phyloP scores from a whole-genome alignment of 2,113 vertebrate genomes.

The Sitta europaea region DNA sequence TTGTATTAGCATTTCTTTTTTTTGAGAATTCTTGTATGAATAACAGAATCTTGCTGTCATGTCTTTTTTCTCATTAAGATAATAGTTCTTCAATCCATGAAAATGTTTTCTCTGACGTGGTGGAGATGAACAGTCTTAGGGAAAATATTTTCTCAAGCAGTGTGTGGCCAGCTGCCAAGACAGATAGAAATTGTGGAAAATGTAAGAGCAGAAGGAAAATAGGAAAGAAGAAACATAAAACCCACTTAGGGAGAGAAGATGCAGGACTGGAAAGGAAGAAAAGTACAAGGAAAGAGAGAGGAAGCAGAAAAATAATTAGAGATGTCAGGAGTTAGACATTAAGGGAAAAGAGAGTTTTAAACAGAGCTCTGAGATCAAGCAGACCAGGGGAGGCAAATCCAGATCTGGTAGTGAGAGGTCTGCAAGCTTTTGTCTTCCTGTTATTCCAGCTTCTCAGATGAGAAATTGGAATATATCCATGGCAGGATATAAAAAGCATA shows the following conservation, averaged over 20 bases:
- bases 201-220: neutral
- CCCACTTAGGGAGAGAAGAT: neutral
- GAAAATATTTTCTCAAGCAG: constrained; percentile 40
- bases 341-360: neutral
- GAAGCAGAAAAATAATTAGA: neutral
- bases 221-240: neutral
- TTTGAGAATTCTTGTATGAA: neutral
- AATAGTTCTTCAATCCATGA: neutral
- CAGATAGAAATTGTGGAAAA: neutral
- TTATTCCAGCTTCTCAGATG: neutral
- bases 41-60: neutral
- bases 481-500: constrained; percentile 19
- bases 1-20: neutral
- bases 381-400: neutral
- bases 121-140: neutral
- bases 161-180: neutral
- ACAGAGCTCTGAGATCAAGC: neutral
- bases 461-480: neutral
- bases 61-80: neutral
- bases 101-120: neutral
- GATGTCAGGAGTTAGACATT: neutral
- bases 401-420: neutral
- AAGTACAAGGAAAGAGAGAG: neutral
- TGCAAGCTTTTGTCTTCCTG: constrained; percentile 20
- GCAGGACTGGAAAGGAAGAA: neutral